These are phyloP conservation scores for Apocheima hispidaria DNA, from an alignment of 2,888 invertebrate genomes.

Conservation along the genomic window DNA sequence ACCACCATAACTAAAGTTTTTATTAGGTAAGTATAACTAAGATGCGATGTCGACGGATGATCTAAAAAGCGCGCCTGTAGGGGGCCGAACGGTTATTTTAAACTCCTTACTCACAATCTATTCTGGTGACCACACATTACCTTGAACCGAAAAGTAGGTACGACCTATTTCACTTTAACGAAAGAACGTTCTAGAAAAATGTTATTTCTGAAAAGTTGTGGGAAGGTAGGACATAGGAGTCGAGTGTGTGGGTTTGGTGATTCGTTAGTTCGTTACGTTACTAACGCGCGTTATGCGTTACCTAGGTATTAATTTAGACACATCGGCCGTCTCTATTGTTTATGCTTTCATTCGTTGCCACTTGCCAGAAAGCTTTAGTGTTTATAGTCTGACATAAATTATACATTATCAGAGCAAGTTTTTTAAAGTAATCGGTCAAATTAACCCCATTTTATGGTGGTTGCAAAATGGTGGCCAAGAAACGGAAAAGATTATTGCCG, in stretches of 20 bases:
- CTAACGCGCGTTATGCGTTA: constrained; percentile 22
- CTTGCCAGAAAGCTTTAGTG: constrained; percentile 10
- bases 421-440: too few species aligned
- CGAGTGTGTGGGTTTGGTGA: constrained; percentile 27
- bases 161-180: constrained; percentile 76
- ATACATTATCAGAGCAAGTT: background rate
- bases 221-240: constrained; percentile 34
- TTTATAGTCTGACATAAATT: background rate
- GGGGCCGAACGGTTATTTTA: constrained; percentile 65
- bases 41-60: constrained; percentile 45
- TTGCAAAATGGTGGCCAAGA: too few species aligned
- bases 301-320: constrained; percentile 23
- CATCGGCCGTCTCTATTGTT: constrained; percentile 13
- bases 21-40: too few species aligned
- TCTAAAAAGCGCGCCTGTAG: constrained; percentile 53
- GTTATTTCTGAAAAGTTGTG: constrained; percentile 36
- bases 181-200: constrained; percentile 63
- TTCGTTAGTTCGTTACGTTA: constrained; percentile 29
- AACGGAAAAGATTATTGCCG: too few species aligned
- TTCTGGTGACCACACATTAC: constrained; percentile 68
- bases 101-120: constrained; percentile 73
- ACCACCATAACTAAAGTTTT: constrained; percentile 43
- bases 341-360: constrained; percentile 18
- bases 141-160: constrained; percentile 79
- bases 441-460: too few species aligned